phyloP scores from a whole-genome alignment of 2,888 invertebrate species.

The Yponomeuta cagnagella region DNA sequence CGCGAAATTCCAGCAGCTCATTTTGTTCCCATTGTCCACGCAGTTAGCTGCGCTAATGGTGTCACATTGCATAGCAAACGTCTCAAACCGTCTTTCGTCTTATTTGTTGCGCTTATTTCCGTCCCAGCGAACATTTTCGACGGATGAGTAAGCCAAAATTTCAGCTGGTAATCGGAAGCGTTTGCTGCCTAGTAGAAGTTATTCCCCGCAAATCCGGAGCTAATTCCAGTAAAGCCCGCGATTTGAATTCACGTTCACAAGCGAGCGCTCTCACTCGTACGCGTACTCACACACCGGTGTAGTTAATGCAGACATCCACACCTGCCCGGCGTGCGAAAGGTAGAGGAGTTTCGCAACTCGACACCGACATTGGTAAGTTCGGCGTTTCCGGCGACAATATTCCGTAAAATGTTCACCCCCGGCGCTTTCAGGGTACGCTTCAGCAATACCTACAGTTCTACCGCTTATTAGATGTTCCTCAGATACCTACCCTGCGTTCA shows the following conservation, averaged over 20 bases:
- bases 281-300: constrained; percentile 22
- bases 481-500: not conserved
- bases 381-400: constrained; percentile 66
- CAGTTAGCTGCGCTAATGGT: constrained; percentile 58
- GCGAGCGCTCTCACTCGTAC: not conserved
- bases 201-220: constrained; percentile 55
- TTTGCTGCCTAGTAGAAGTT: constrained; percentile 27
- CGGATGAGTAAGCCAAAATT: constrained; percentile 1
- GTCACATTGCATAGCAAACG: constrained; percentile 65
- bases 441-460: constrained; percentile 19
- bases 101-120: constrained; percentile 43
- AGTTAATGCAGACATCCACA: constrained; percentile 27
- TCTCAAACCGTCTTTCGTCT: constrained; percentile 45
- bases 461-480: constrained; percentile 10
- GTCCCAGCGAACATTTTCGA: constrained; percentile 5
- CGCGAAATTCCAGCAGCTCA: constrained; percentile 54
- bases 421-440: constrained; percentile 12
- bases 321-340: constrained; percentile 31
- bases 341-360: constrained; percentile 66
- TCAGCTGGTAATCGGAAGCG: constrained; percentile 24
- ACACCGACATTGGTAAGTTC: constrained; percentile 66
- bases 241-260: constrained; percentile 51
- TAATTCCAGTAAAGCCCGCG: constrained; percentile 60
- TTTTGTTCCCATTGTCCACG: constrained; percentile 55
- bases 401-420: constrained; percentile 50